A percentile compares a stretch with the other conserved stretches of the same genome.
phyloP scores from a whole-genome alignment of 2,113 vertebrate genomes.

The Protobothrops flavoviridis region DNA sequence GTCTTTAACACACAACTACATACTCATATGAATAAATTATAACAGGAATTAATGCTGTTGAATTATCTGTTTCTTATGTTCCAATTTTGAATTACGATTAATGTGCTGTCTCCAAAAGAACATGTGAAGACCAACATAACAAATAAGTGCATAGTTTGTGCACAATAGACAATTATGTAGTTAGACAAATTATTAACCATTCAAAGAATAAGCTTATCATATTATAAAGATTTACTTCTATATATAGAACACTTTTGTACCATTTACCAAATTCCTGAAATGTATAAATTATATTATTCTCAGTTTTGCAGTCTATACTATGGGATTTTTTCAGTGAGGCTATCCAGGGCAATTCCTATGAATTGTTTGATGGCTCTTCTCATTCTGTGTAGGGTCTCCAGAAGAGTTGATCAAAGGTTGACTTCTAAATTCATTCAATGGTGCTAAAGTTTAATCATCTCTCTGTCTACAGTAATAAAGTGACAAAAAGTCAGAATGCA shows the following conservation, averaged over 20 bases:
- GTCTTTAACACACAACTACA: not conserved
- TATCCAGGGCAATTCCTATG: not conserved
- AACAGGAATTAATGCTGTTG: not conserved
- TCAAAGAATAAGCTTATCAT: not conserved
- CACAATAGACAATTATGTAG: not conserved
- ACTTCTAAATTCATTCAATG: constrained; percentile 3
- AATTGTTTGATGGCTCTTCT: constrained; percentile 6
- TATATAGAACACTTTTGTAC: not conserved
- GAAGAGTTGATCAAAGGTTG: not conserved
- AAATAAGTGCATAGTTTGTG: not conserved
- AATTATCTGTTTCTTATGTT: not conserved
- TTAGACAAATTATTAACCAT: not conserved
- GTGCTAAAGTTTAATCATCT: constrained; percentile 17
- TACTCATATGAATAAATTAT: not conserved
- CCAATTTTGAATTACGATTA: not conserved
- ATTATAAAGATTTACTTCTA: not conserved
- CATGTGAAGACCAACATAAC: not conserved
- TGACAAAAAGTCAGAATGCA: not conserved
- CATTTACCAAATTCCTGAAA: not conserved
- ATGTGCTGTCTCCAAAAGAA: not conserved
- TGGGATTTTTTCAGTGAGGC: not conserved
- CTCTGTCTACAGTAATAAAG: not conserved
- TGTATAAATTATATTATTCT: not conserved
- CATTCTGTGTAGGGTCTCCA: not conserved
- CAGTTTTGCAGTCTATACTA: not conserved